These are phyloP conservation scores for Gnathonemus longibarbis DNA, from an alignment of 2,113 vertebrate genomes.

Conservation along the genomic window DNA sequence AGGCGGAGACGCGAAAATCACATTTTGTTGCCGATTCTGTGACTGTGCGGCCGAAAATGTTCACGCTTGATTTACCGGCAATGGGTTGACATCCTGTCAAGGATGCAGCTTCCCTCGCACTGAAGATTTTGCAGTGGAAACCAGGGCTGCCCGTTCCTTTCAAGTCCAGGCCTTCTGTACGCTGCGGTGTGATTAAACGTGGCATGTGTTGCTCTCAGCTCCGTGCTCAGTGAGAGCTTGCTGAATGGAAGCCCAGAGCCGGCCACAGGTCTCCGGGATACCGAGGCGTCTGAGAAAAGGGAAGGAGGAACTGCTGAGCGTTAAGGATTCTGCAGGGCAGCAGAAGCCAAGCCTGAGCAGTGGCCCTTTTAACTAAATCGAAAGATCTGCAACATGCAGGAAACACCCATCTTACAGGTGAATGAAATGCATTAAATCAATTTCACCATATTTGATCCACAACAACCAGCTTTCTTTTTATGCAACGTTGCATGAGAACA, in stretches of 20 bases:
- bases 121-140: not conserved
- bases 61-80: not conserved
- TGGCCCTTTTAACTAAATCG: not conserved
- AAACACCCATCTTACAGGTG: not conserved
- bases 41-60: not conserved
- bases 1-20: not conserved
- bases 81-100: not conserved
- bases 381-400: not conserved
- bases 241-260: not conserved
- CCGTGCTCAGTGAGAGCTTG: not conserved
- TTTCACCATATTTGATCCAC: not conserved
- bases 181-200: not conserved
- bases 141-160: not conserved
- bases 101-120: not conserved
- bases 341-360: constrained; percentile 20
- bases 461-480: not conserved
- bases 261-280: not conserved
- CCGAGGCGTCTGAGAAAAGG: not conserved
- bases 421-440: not conserved
- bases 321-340: not conserved
- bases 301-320: not conserved
- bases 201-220: not conserved
- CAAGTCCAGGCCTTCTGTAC: not conserved
- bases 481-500: not conserved
- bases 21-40: not conserved